Base-by-base conservation (phyloP, 2,888 invertebrate genomes). In the Eristalis pertinax region DNA sequence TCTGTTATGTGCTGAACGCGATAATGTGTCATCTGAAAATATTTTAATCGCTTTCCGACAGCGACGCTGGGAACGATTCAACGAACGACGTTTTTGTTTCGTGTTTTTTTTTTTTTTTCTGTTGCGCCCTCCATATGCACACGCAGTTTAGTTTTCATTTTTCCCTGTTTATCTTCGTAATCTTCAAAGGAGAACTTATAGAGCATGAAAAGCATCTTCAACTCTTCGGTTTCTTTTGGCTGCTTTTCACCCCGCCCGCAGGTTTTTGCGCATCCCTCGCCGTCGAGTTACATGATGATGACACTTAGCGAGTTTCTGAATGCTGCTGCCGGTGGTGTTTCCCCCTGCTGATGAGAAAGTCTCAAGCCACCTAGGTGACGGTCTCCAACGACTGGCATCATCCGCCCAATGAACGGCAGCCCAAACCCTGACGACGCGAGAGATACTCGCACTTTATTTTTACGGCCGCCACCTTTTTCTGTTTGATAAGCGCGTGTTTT, bases 401-500 rank as follows among this genome's bases (percentile, higher is more conserved):
- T 26, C 38, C 8, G 24, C 67, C 41, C 26, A 4, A 26, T 26
- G 4, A 4, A 26, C 26, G 26, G 4, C 2, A 26, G 26, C 26
- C 26, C 41, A 43, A 41, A 13, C n/a, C 41, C 62, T 11, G 24
- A 19, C 70, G 41, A 24, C 29, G 63, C 60, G 35, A 4, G 19
- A 70, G 38, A 50, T 35, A 38, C 22, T 38, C 60, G 67, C 69
- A 74, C 64, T 74, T 69, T 74, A 74, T 74, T 81, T 81, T 15
- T 69, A 81, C 74, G 74, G 74, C 69, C 74, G 19, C 50, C 50
- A 50, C 50, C 74, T 74, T 81, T 81, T 81, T 81, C 67, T 58
- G 74, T 81, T 75, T 81, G 74, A 81, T 81, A 81, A 81, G 80
- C 73, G 80, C 68, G 74, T 74, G 80, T 81, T 81, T 81, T 75